Base-by-base conservation (phyloP, 2,888 invertebrate species). In the Ypsolopha sequella region DNA sequence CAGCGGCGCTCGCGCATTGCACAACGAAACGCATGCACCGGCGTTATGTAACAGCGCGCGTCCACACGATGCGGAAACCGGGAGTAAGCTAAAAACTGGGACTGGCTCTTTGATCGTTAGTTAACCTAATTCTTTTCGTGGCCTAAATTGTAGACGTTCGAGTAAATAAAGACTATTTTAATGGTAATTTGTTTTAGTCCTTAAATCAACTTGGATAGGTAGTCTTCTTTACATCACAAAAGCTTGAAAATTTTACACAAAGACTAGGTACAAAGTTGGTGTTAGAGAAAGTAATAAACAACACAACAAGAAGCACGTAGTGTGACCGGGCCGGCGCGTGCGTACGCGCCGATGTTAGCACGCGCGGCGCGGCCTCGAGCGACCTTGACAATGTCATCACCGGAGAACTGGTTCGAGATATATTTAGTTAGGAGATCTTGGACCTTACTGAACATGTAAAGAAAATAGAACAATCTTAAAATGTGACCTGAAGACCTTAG, bases 371-470 rank as follows among this genome's bases (percentile, higher is more conserved):
- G 24, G 24, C 24, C 24, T 24, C 24, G 24, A 24, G 63, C 74
- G 80, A 72, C 82, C 82, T 82, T 82, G 80, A 77, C 82, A 80
- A 79, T 81, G 81, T 73, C 77, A 67, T 66, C 62, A 64, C 24
- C 24, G 24, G 24, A 24, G 24, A 24, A 24, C 24, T 24, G 2
- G 24, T 24, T 24, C 24, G 24, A 24, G 24, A 24, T 24, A 4
- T 24, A 24, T 24, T 24, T 24, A 24, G 24, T 24, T 24, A 4
- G 4, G 4, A 24, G 10, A 6, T 1, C 9, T 39, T 11, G 10
- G 41, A 11, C 6, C 1, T n/a, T 41, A 10, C 7, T 11, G 24
- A 41, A 7, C 13, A 10, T 7, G 41, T 11, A n/a, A 11, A 41
- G 13, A 41, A 1, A 41, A 10, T 7, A 2, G 13, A 11, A 41